Evolutionary conservation across 2,888 invertebrate genomes (phyloP).

Genomic region (Chouioia cunea): DNA sequence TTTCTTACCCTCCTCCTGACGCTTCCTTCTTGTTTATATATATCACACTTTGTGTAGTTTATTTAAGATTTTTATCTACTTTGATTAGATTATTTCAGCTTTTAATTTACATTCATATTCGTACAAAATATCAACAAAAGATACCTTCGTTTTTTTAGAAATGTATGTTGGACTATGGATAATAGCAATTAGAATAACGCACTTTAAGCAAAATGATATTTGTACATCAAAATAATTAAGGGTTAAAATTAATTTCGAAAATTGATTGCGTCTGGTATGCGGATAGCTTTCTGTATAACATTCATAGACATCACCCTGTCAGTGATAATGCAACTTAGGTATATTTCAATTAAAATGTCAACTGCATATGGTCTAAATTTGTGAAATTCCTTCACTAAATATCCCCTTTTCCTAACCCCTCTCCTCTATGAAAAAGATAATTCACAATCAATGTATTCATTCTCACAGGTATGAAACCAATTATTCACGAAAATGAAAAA

Average conservation of each 20-base stretch:
- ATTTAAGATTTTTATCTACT: too few species aligned
- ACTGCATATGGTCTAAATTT: too few species aligned
- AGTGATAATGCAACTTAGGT: too few species aligned
- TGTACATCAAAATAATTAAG: neutral
- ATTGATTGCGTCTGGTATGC: constrained; percentile 54
- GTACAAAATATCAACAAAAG: too few species aligned
- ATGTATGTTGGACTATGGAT: too few species aligned
- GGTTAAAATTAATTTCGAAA: constrained; percentile 57
- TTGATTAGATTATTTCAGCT: too few species aligned
- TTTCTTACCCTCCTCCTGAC: neutral
- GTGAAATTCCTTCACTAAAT: constrained; percentile 1
- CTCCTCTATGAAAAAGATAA: neutral
- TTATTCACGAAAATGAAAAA: constrained; percentile 2
- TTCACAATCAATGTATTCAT: neutral
- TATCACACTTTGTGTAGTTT: neutral
- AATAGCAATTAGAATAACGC: too few species aligned
- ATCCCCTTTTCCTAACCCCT: neutral
- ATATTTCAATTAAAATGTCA: too few species aligned
- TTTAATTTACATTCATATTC: too few species aligned
- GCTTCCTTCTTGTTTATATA: constrained; percentile 1
- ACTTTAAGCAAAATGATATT: too few species aligned
- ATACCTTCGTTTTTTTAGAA: too few species aligned
- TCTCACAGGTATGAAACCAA: neutral
- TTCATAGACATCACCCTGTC: constrained; percentile 59
- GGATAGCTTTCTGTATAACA: constrained; percentile 61